Percentiles rank a stretch among this genome's conserved stretches.
Evolutionary conservation across 2,888 invertebrate species (phyloP).

Genomic region (Drosophila algonquin): DNA sequence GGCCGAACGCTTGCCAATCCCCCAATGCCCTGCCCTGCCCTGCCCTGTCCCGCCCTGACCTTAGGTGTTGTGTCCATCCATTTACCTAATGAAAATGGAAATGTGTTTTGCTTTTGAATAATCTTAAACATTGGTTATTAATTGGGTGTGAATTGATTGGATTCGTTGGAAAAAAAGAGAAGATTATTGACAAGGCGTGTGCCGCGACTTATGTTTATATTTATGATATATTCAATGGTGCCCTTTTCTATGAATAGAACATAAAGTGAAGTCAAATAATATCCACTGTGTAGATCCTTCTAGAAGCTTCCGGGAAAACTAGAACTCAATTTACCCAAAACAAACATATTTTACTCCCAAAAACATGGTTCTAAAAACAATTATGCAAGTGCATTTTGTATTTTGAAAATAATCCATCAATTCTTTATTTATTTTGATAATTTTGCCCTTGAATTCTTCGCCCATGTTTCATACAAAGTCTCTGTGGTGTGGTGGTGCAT

Average conservation of each 20-base stretch:
- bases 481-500: neutral
- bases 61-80: conserved; percentile 44
- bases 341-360: neutral
- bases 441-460: neutral
- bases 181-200: too few relatives aligned
- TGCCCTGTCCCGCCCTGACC: conserved; percentile 57
- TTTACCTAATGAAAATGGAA: conserved; percentile 36
- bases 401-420: neutral
- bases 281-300: too few relatives aligned
- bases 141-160: conserved; percentile 22
- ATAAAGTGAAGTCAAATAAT: too few relatives aligned
- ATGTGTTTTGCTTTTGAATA: conserved; percentile 16
- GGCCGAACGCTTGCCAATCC: conserved; percentile 33
- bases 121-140: conserved; percentile 27
- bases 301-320: too few relatives aligned
- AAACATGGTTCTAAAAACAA: neutral
- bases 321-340: neutral
- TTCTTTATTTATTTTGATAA: conserved; percentile 1
- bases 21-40: conserved; percentile 20
- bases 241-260: too few relatives aligned
- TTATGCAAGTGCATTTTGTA: neutral
- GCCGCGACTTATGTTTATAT: too few relatives aligned
- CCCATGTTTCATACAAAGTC: neutral
- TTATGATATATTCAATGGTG: too few relatives aligned
- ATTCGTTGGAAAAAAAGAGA: neutral